Base-by-base conservation (phyloP, 1,140 invertebrate species). In the Hylaeus anthracinus region DNA sequence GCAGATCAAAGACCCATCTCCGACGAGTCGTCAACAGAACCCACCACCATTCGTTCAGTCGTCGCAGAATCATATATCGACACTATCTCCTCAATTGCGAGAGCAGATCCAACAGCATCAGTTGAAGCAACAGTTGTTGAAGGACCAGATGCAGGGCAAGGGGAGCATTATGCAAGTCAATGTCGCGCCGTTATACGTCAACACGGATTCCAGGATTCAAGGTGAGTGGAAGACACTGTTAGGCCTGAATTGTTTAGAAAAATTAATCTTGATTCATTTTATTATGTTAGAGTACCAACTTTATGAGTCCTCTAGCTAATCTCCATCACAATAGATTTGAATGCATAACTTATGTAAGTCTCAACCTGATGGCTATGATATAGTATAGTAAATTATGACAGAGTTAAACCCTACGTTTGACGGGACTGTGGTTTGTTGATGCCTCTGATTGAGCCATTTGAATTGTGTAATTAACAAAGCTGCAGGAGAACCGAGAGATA, bases 171-270 rank as follows among this genome's bases (percentile, higher is more conserved):
- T 91, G 8, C 90, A 91, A 55, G 69, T 71, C 43, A 90, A 86
- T 41, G 82, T 84, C 26, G 84, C 87, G 3, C 94, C 93, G 0
- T 75, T 94, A 2, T 94, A 94, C 74, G 89, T 94, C n/a, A 94
- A 94, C 70, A 92, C 91, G 39, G 92, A 93, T 64, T 80, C 84
- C 5, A 89, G 88, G 63, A 88, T 85, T 79, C 73, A 86, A 75
- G 89, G 90, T 90, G 64, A 64, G 48, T 9, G 41, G 43, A 41
- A 58, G 39, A 61, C 5, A n/a, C 53, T 8, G 6, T 55, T 55
- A 4, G 5, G 43, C 26, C 26, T 15, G 58, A 12, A 10, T 26
- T 26, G 26, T 26, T 26, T 26, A 45, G 48, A 2, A 37, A 5
- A 15, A 12, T 0, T 9, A 5, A 58, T 41, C 6, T 4, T 48